Conservation (phyloP, 2,113 vertebrate genomes). For the Macroglossus sobrinus region DNA sequence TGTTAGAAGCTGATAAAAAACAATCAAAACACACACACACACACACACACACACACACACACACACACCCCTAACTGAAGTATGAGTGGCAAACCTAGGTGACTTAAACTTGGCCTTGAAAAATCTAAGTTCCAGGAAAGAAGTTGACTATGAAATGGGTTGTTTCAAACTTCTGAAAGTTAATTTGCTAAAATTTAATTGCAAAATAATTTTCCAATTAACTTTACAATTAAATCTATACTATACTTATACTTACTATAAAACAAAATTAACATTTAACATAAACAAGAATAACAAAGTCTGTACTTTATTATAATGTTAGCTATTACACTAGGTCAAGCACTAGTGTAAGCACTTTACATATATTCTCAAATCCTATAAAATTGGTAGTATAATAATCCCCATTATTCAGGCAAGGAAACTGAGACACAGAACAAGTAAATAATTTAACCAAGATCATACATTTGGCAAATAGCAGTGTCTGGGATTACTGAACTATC, state of each 20-base stretch:
- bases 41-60: neutral
- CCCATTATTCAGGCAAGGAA: neutral
- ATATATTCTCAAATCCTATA: neutral
- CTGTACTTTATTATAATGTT: neutral
- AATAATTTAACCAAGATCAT: neutral
- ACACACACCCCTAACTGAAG: neutral
- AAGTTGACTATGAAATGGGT: neutral
- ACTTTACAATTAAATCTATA: neutral
- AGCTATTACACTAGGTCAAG: too few relatives aligned
- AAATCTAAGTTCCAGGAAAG: neutral
- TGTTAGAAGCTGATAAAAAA: neutral
- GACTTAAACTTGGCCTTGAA: conserved; percentile 2
- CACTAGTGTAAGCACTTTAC: neutral
- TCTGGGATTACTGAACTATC: neutral
- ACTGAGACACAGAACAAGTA: neutral
- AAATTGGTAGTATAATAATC: neutral
- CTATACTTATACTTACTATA: neutral
- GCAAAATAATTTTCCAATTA: neutral
- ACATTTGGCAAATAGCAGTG: neutral
- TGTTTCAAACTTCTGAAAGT: conserved; percentile 10
- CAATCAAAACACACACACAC: too few relatives aligned
- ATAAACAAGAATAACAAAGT: neutral
- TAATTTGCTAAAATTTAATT: neutral
- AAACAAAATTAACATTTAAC: neutral
- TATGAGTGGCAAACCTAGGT: neutral